Conservation (phyloP, 2,797 vertebrate species). For the Orientallactaga sibirica region DNA sequence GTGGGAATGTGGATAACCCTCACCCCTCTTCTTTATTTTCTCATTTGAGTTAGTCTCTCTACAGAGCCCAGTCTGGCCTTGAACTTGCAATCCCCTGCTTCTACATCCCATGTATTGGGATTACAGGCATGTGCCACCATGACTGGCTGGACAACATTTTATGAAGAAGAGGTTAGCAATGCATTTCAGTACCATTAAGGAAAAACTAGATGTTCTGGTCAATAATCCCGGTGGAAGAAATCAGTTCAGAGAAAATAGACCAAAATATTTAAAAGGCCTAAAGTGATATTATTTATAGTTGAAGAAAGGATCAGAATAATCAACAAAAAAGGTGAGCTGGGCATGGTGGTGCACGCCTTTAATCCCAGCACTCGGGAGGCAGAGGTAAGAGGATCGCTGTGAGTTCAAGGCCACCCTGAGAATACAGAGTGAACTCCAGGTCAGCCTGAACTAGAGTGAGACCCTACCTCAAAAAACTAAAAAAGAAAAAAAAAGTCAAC, state of each 20-base stretch:
- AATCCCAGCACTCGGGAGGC: too few relatives aligned
- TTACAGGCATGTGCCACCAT: background rate
- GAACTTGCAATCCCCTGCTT: background rate
- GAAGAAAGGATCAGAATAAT: conserved; percentile 41
- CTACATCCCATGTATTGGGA: background rate
- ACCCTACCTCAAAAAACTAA: too few relatives aligned
- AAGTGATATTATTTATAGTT: background rate
- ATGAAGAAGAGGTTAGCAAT: conserved; percentile 32
- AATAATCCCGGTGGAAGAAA: conserved; percentile 26
- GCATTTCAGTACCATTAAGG: background rate
- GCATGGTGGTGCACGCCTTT: too few relatives aligned
- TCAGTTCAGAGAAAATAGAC: conserved; percentile 36
- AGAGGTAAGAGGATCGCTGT: too few relatives aligned
- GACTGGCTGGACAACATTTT: background rate
- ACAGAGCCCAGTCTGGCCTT: background rate
- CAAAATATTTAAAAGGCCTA: conserved; percentile 47
- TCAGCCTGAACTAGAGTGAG: too few relatives aligned
- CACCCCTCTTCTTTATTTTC: background rate
- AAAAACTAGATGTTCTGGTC: conserved; percentile 42
- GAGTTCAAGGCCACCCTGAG: too few relatives aligned
- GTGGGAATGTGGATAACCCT: conserved; percentile 13
- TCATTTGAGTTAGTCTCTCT: background rate
- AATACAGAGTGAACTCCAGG: too few relatives aligned
- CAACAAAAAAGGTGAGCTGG: background rate
- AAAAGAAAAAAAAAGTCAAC: background rate